These are phyloP conservation scores for Iphiclides podalirius DNA, from an alignment of 2,888 invertebrate genomes.

Conservation along the genomic window DNA sequence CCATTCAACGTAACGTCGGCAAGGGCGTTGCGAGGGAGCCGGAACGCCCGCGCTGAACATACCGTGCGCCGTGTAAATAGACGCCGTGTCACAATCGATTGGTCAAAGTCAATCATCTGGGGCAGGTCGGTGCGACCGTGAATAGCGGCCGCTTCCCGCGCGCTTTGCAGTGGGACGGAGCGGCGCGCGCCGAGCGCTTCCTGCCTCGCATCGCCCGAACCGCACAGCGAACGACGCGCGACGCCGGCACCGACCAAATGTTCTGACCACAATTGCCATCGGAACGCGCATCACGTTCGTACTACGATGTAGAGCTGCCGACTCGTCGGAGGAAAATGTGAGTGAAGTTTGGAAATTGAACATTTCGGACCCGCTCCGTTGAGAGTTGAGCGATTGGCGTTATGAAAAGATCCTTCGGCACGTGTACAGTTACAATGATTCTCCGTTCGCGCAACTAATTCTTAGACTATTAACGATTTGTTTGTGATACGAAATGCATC, in stretches of 20 bases:
- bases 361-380: conserved; percentile 15
- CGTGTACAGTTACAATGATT: conserved; percentile 8
- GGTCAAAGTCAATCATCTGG: conserved; percentile 73
- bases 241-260: conserved; percentile 39
- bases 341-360: conserved; percentile 42
- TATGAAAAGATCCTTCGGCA: conserved; percentile 16
- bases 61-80: conserved; percentile 56
- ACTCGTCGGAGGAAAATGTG: conserved; percentile 70
- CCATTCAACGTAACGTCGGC: conserved; percentile 47
- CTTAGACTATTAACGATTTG: conserved; percentile 6
- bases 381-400: conserved; percentile 16
- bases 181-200: conserved; percentile 57
- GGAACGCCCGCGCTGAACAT: conserved; percentile 45
- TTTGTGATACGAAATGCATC: background rate
- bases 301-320: conserved; percentile 72
- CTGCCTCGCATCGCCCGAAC: conserved; percentile 37
- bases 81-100: conserved; percentile 60
- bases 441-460: conserved; percentile 13
- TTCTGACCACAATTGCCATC: conserved; percentile 40
- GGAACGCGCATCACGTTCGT: conserved; percentile 41
- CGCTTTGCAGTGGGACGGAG: conserved; percentile 54
- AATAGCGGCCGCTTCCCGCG: conserved; percentile 56
- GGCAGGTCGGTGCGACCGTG: conserved; percentile 73
- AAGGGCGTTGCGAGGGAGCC: conserved; percentile 50
- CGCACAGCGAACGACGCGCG: conserved; percentile 21